Conservation (phyloP, 2,113 vertebrate species). For the Gambusia holbrooki region DNA sequence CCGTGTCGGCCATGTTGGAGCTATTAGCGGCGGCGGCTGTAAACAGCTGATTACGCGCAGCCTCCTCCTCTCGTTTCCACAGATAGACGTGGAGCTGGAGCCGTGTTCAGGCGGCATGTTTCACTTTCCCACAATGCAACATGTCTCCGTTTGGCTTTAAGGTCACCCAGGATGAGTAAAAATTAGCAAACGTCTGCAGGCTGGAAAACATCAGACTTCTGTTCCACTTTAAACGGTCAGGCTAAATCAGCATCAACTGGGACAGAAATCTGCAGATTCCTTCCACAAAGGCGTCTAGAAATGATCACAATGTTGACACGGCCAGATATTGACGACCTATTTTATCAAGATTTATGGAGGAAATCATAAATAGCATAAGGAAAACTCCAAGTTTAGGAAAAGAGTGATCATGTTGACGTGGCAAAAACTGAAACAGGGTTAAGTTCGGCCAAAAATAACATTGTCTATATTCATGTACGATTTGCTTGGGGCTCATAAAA, state of each 20-base stretch:
- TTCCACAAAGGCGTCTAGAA: too few species aligned
- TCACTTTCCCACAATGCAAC: neutral
- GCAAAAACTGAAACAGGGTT: neutral
- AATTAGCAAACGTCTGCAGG: neutral
- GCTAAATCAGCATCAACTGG: too few species aligned
- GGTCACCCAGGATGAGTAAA: neutral
- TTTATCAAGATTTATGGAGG: neutral
- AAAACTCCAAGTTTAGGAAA: neutral
- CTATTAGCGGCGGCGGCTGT: conserved; percentile 7
- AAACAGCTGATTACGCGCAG: conserved; percentile 4
- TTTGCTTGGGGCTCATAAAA: too few species aligned
- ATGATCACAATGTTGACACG: neutral
- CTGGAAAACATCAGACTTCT: neutral
- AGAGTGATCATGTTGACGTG: neutral
- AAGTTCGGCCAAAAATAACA: too few species aligned
- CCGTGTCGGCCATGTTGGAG: conserved; percentile 42
- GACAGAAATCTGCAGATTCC: too few species aligned
- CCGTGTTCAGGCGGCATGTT: neutral
- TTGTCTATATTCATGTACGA: too few species aligned
- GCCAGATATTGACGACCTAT: neutral
- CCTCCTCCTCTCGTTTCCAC: neutral
- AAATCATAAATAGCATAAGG: neutral
- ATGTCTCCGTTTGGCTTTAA: neutral
- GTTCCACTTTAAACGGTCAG: too few species aligned
- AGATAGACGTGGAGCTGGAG: neutral